Evolutionary conservation across 2,888 invertebrate genomes (phyloP), one percentile per base, ranked within the genome.

Genomic region (Mythimna impura): DNA sequence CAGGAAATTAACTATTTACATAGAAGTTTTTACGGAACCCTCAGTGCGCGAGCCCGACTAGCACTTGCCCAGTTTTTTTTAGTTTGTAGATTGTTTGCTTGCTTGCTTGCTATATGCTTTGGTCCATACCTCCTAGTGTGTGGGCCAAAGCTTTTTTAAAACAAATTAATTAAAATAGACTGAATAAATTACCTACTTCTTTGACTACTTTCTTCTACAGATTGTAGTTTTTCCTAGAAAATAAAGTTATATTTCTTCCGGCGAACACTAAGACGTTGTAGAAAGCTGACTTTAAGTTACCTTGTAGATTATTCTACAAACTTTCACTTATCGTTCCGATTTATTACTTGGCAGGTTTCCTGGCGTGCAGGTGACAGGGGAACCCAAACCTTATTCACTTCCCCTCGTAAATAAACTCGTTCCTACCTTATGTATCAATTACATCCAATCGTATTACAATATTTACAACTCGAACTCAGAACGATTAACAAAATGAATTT

Each of bases 361-460:
- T 40, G 14, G 43, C 25, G n/a, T 58, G 43, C 71, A 70, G 57
- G 22, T 77, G 70, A 58, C 57, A 61, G 20, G 66, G 58, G 54
- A 36, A 36, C 25, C 22, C 43, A 17, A 75, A 25, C n/a, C 25
- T 61, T 36, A 43, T 47, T 61, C 47, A n/a, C n/a, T 60, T 22
- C 47, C 36, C 66, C 60, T 54, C 7, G 25, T 25, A 58, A 58
- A 50, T 64, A 22, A 47, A 40, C 70, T 52, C 20, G 30, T 25
- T 17, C 17, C 12, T 12, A 22, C 52, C 22, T 52, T n/a, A 66
- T 52, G 67, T 80, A 71, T 80, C 66, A 79, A 80, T 71, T 67
- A 67, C 60, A 47, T 61, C 25, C 43, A 71, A 43, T 68, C 66
- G 47, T 76, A 71, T 62, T 65, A 73, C 71, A 68, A 61, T 22